Base-by-base conservation (phyloP, 2,797 vertebrate species). In the Clarias pachynema region DNA sequence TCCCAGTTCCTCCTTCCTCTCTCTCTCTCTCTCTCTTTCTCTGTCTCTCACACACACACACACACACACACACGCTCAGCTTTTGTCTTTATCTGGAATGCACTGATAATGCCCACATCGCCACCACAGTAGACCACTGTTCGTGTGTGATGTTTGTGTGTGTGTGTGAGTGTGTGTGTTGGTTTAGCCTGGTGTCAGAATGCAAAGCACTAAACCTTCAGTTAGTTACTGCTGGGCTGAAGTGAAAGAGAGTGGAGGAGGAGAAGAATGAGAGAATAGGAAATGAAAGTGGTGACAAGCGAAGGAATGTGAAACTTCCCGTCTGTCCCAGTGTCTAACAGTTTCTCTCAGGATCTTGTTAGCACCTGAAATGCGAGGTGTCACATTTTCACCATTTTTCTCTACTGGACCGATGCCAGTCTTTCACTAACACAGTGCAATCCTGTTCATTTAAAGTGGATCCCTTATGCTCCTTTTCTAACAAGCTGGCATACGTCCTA, bases 121-220 rank as follows among this genome's bases (percentile, higher is more conserved):
- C 14, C 9, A 18, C 44, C 82, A 84, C 60, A 84, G 40, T 86
- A 72, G 78, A 65, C 53, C 26, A 66, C 60, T 86, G 82, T 84
- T 24, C 79, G 72, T 86, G 69, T 87, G 84, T 60, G 81, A 79
- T 77, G 75, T 56, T 79, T 70, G 82, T 83, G 78, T 88, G 49
- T 75, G 81, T 77, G 69, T 75, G 78, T 44, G 40, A 8, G 40
- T 44, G 44, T 44, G 44, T 44, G 44, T 44, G 37, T 85, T 85
- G 34, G 66, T 63, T 79, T 59, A 84, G 34, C 12, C 60, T 60
- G 66, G 65, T 84, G 72, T 77, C 82, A 84, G 31, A 70, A 84
- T 68, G 56, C 59, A 65, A 79, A 78, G 86, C 20, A 73, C 24
- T 15, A 18, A 79, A 56, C 78, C 31, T 62, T 80, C 85, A 79